A percentile compares a stretch with the other conserved stretches of the same genome.
phyloP scores from a whole-genome alignment of 1,140 invertebrate species.

The Drosophila obscura region DNA sequence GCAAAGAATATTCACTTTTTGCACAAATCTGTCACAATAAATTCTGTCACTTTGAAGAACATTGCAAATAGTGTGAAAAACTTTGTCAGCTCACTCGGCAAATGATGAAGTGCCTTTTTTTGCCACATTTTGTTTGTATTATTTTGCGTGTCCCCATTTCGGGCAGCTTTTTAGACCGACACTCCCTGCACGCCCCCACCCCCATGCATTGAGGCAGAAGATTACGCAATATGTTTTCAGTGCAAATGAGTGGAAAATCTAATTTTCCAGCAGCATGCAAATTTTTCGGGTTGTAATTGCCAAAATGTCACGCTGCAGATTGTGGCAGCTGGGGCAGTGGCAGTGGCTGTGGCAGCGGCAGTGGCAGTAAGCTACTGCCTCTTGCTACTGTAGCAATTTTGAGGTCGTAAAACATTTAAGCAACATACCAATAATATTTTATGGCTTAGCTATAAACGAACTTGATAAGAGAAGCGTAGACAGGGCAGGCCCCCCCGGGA shows the following conservation, averaged over 20 bases:
- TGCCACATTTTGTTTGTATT: conserved; percentile 6
- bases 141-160: conserved; percentile 16
- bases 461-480: conserved; percentile 20
- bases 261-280: conserved; percentile 71
- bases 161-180: conserved; percentile 16
- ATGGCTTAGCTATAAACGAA: conserved; percentile 26
- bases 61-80: conserved; percentile 46
- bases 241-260: conserved; percentile 77
- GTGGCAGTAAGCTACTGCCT: conserved; percentile 17
- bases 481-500: no score
- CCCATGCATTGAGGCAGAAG: conserved; percentile 69
- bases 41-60: conserved; percentile 44
- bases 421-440: conserved; percentile 27
- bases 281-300: conserved; percentile 44
- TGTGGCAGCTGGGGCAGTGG: conserved; percentile 6
- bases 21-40: conserved; percentile 20
- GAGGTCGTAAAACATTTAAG: conserved; percentile 22
- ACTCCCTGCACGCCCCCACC: conserved; percentile 29
- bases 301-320: conserved; percentile 57
- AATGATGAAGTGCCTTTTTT: conserved; percentile 41
- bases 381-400: conserved; percentile 14
- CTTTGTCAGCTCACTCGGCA: conserved; percentile 42
- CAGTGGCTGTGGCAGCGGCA: conserved; percentile 9
- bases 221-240: conserved; percentile 72
- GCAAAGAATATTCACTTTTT: conserved; percentile 4